A percentile compares a stretch with the other conserved stretches of the same genome.
phyloP scores from a whole-genome alignment of 53 echinoderm and acorn worm genomes.

The Luidia sarsii region DNA sequence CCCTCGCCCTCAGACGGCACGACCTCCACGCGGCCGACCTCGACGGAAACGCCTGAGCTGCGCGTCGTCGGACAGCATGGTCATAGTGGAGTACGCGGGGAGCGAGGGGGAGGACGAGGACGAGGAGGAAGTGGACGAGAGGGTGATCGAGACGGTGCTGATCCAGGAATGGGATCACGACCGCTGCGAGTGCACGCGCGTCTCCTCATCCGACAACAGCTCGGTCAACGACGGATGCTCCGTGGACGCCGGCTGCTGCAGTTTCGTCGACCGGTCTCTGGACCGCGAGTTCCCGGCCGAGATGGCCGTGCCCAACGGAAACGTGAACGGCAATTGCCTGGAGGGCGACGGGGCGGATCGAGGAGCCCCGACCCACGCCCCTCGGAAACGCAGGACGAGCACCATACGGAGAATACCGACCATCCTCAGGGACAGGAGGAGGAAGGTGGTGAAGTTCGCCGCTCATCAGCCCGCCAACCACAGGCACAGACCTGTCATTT shows the following conservation, averaged over 20 bases:
- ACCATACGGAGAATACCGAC: conserved; percentile 34
- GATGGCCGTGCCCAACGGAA: conserved; percentile 3
- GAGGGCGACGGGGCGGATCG: background rate
- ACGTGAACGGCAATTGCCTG: conserved; percentile 37
- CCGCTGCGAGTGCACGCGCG: conserved; percentile 18
- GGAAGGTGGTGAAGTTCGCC: conserved; percentile 17
- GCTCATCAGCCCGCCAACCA: conserved; percentile 5
- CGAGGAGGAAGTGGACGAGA: conserved; percentile 25
- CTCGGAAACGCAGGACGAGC: conserved; percentile 22
- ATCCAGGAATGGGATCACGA: conserved; percentile 30
- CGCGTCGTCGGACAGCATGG: conserved; percentile 8
- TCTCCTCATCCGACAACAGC: conserved; percentile 7
- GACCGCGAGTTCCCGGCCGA: background rate
- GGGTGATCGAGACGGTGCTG: conserved; percentile 37
- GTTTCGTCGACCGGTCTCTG: conserved; percentile 18
- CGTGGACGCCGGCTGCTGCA: conserved; percentile 11
- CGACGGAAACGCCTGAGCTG: background rate
- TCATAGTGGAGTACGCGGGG: background rate
- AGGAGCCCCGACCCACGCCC: background rate
- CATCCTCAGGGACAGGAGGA: conserved; percentile 37
- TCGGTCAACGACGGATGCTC: conserved; percentile 10
- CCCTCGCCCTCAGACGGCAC: too few relatives aligned
- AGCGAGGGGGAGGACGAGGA: conserved; percentile 18
- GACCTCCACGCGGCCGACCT: background rate
- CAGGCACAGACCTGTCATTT: conserved; percentile 9